Conservation (phyloP, 2,888 invertebrate species). For the Cheilosia soror region DNA sequence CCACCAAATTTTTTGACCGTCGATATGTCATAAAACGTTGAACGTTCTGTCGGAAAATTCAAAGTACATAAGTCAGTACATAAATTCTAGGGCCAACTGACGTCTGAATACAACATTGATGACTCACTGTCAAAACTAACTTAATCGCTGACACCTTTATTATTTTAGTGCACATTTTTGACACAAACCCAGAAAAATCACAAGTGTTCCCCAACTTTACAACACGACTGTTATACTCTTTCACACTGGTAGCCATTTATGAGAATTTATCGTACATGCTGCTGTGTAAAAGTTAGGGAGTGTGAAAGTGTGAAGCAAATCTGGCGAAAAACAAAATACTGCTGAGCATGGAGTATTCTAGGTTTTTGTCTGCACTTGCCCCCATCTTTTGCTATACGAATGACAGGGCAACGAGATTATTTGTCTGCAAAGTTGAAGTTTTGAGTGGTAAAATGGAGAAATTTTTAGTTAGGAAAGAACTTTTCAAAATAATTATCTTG, state of each 20-base stretch:
- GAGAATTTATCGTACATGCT: conserved; percentile 22
- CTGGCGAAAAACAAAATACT: conserved; percentile 35
- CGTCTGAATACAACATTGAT: no score
- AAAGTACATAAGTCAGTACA: no score
- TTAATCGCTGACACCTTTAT: no score
- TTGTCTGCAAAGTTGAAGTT: conserved; percentile 38
- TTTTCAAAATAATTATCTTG: conserved; percentile 45
- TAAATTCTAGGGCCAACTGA: no score
- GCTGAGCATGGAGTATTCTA: conserved; percentile 2
- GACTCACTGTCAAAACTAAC: no score
- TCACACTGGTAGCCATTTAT: conserved; percentile 21
- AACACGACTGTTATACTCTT: conserved; percentile 6
- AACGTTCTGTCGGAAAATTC: no score
- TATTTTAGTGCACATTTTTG: background rate
- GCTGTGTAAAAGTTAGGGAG: conserved; percentile 16
- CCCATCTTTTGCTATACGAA: background rate
- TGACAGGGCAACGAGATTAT: conserved; percentile 7
- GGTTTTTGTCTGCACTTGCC: background rate
- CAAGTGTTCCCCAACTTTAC: background rate
- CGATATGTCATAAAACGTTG: no score
- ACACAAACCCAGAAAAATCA: no score
- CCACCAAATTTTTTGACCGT: no score
- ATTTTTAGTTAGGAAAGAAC: conserved; percentile 30
- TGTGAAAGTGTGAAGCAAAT: conserved; percentile 49
- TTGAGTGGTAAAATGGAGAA: conserved; percentile 25